Evolutionary conservation across 2,113 vertebrate species (phyloP), one percentile per base, ranked within the genome.

Genomic region (Psilopsiagon aymara): DNA sequence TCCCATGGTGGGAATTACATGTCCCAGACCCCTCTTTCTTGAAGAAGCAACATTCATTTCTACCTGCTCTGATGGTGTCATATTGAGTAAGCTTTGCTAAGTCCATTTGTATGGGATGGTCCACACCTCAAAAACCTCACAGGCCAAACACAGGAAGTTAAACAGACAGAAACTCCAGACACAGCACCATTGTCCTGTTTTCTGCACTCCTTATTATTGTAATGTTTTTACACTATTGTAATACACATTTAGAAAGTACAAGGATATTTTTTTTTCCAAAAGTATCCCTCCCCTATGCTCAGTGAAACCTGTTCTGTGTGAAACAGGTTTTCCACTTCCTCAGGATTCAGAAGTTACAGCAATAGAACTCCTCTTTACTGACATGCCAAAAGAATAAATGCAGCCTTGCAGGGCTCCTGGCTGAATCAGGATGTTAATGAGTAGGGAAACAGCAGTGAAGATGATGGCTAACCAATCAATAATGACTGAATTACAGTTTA

Each of bases 401-500:
- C 52, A 52, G 74, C 47, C 77, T 91, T 59, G 19, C 63, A 90
- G 77, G 78, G 83, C 63, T 94, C 79, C 88, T 97, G 85, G 88
- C 44, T 85, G 81, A 95, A 91, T 86, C 57, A 83, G 80, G 83
- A 89, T 10, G 35, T 93, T 97, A 97, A 97, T 97, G 96, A 97
- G 92, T 71, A 97, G 78, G 67, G 75, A 94, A 94, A 88, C 80
- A 86, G 83, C 74, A 84, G 83, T 51, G 88, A 52, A 84, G 93
- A 89, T 80, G 94, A 92, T 82, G 95, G 95, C 93, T 94, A 96
- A 91, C 96, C 94, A 93, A 94, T 97, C 97, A 96, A 85, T 97
- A 98, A 97, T 82, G 96, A 92, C 93, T 95, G 97, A 98, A 97
- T 97, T 97, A 97, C 95, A 97, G 97, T 97, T 98, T 97, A 93